phyloP scores from a whole-genome alignment of 1,140 invertebrate genomes.

The Himalopsyche phryganea region DNA sequence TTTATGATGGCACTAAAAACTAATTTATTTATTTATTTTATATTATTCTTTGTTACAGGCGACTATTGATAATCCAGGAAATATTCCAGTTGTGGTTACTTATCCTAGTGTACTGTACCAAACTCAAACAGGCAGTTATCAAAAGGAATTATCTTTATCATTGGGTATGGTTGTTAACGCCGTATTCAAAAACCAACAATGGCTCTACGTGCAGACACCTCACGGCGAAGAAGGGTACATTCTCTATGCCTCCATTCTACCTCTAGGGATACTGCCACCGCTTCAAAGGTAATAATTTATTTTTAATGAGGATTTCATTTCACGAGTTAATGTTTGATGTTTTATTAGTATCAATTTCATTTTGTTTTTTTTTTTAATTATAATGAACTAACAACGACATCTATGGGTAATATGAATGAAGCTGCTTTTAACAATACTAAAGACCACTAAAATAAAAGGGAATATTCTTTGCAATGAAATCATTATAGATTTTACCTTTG shows the following conservation, averaged over 20 bases:
- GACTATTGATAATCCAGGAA: slow-evolving; percentile 68
- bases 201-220: slow-evolving; percentile 79
- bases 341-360: too few relatives aligned
- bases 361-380: too few relatives aligned
- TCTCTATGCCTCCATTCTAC: slow-evolving; percentile 68
- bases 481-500: too few relatives aligned
- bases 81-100: slow-evolving; percentile 76
- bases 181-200: slow-evolving; percentile 76
- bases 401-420: too few relatives aligned
- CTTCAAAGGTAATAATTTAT: slow-evolving; percentile 17
- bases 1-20: too few relatives aligned
- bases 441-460: too few relatives aligned
- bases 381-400: too few relatives aligned
- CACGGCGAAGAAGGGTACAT: slow-evolving; percentile 77
- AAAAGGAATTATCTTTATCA: slow-evolving; percentile 67
- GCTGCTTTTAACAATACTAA: too few relatives aligned
- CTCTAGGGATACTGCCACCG: slow-evolving; percentile 64
- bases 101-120: slow-evolving; percentile 72
- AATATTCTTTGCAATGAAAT: too few relatives aligned
- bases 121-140: slow-evolving; percentile 63
- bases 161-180: slow-evolving; percentile 81
- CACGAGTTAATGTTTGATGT: too few relatives aligned
- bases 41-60: slow-evolving; percentile 51
- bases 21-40: too few relatives aligned
- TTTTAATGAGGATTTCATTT: too few relatives aligned